Conservation (phyloP, 1,140 invertebrate species). For the Polyergus mexicanus region DNA sequence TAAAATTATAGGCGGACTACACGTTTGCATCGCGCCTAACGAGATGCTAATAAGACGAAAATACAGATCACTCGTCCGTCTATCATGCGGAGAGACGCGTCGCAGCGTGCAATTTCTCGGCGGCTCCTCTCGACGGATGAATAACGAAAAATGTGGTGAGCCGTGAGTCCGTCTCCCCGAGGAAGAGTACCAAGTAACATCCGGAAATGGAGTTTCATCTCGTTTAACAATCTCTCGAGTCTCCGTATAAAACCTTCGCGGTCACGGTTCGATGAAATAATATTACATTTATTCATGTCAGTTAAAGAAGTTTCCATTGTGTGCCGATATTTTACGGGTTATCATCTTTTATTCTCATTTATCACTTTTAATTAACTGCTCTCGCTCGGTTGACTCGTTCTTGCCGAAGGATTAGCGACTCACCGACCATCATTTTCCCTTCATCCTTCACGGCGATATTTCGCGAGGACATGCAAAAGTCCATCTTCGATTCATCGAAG, state of each 20-base stretch:
- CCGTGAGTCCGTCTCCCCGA: slow-evolving; percentile 7
- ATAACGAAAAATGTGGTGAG: slow-evolving; percentile 55
- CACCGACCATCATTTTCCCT: slow-evolving; percentile 36
- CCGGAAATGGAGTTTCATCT: slow-evolving; percentile 2
- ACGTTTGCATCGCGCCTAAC: slow-evolving; percentile 11
- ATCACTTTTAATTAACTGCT: background rate
- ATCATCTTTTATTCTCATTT: background rate
- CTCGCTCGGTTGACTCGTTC: background rate
- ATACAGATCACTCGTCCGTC: slow-evolving; percentile 22
- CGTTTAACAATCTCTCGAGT: slow-evolving; percentile 1
- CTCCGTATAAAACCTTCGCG: background rate
- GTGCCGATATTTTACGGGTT: slow-evolving; percentile 9
- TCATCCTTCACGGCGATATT: slow-evolving; percentile 10
- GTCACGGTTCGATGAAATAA: background rate
- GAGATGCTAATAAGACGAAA: slow-evolving; percentile 45
- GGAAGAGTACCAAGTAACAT: slow-evolving; percentile 1
- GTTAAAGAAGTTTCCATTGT: background rate
- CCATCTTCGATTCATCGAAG: slow-evolving; percentile 16
- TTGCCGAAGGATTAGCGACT: slow-evolving; percentile 11
- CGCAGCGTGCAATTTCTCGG: slow-evolving; percentile 30
- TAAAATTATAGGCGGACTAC: background rate
- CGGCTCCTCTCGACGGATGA: slow-evolving; percentile 44
- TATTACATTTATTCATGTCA: slow-evolving; percentile 1
- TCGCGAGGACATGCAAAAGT: slow-evolving; percentile 1
- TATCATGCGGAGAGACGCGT: background rate